phyloP scores from a whole-genome alignment of 2,113 vertebrate genomes.

The Podarcis raffonei region DNA sequence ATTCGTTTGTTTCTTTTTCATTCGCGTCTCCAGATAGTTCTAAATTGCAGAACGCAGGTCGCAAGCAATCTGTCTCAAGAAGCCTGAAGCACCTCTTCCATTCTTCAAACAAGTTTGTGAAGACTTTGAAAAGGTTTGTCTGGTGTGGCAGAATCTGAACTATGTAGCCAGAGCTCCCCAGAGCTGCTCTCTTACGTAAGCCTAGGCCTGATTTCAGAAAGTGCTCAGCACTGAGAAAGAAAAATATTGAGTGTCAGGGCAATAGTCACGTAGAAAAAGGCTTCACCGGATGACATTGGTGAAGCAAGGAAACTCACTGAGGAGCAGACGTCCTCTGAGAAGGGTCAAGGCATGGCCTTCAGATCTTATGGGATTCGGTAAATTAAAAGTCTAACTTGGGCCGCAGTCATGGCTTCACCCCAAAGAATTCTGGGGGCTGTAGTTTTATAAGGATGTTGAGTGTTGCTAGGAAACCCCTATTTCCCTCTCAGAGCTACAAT shows the following conservation, averaged over 20 bases:
- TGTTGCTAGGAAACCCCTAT: no score
- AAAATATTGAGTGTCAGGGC: background rate
- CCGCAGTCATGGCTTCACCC: background rate
- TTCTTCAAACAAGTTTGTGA: conserved; percentile 97
- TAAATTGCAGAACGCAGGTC: conserved; percentile 90
- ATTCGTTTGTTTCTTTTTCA: background rate
- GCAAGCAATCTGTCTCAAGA: conserved; percentile 95
- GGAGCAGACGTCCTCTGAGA: background rate
- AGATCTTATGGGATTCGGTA: background rate
- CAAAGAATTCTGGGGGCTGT: no score
- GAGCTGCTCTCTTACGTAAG: background rate
- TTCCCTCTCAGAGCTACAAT: no score
- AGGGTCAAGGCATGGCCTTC: background rate
- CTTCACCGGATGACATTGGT: background rate
- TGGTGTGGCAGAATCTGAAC: background rate
- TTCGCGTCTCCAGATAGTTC: conserved; percentile 79
- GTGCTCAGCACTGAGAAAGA: no score
- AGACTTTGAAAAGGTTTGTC: conserved; percentile 93
- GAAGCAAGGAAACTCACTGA: background rate
- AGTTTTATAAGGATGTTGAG: no score
- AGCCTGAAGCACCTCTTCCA: conserved; percentile 98
- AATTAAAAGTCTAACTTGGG: background rate
- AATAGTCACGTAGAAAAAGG: background rate
- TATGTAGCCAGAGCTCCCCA: background rate
- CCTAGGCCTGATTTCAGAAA: background rate